These are phyloP conservation scores for Drosophila infuscata DNA, from an alignment of 2,888 invertebrate genomes.

Conservation along the genomic window DNA sequence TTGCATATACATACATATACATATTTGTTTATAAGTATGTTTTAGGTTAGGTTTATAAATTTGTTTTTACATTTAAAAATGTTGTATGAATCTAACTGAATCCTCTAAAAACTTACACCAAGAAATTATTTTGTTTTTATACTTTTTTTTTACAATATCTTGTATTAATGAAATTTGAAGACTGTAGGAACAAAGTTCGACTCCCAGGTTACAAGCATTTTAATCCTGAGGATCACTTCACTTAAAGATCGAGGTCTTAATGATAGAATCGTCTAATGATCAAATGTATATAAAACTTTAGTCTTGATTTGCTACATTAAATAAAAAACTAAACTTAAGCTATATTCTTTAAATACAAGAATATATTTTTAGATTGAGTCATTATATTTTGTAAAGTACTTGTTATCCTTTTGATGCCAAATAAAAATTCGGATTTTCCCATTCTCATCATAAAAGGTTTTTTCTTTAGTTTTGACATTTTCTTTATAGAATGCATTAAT, in stretches of 20 bases:
- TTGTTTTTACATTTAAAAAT: neutral
- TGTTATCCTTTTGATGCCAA: no score
- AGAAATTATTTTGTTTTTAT: neutral
- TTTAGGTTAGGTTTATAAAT: neutral
- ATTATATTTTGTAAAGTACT: neutral
- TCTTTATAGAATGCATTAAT: neutral
- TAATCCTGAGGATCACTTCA: neutral
- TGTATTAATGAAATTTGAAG: neutral
- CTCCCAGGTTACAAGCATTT: neutral
- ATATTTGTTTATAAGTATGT: neutral
- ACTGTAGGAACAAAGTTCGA: neutral
- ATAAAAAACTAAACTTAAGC: neutral
- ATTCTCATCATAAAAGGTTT: neutral
- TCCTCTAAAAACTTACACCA: accelerated
- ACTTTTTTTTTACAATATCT: neutral
- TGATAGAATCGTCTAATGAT: neutral
- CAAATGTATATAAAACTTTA: neutral
- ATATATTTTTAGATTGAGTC: neutral
- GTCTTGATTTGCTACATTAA: neutral
- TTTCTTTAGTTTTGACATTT: neutral
- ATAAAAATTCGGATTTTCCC: accelerated
- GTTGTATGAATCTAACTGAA: neutral
- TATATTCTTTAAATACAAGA: neutral
- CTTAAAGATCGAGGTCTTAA: neutral
- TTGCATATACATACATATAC: neutral